Base-by-base conservation (phyloP, 2,797 vertebrate genomes). In the Orientallactaga sibirica region DNA sequence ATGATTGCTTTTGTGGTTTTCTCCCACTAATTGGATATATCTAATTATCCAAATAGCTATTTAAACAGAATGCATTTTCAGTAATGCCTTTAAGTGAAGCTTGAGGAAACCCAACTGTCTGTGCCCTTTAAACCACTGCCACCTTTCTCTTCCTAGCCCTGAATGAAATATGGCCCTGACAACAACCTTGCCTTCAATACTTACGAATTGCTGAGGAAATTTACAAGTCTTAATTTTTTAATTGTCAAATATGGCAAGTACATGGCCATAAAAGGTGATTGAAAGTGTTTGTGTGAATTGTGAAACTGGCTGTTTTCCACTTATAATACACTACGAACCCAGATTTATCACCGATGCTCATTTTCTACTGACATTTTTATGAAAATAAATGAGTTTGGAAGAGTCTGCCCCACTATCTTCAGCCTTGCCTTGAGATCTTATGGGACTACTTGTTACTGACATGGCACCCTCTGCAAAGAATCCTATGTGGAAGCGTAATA, bases 21-120 rank as follows among this genome's bases (percentile, higher is more conserved):
- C 33, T 92, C 81, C 90, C 75, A 75, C 76, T 66, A 15, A 93
- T 81, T 15, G 7, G 83, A 67, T 83, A 25, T 74, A 96, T 78
- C 48, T 96, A 98, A 96, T 91, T 88, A 97, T 82, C 61, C 41
- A 96, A 95, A 93, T 48, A 83, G 4, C 83, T 96, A 90, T 94
- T 90, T 79, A 95, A 95, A 88, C 55, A 75, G 81, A 93, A 95
- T 90, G 3, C 16, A 86, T 94, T 97, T 94, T 91, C 94, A 83
- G 66, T 94, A 95, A 89, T 71, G 19, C 27, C 86, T 58, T 92
- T 66, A 92, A 19, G 4, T 95, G 90, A 67, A 88, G 7, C 83
- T 96, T 48, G 43, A 95, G 89, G 37, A 66, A 62, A 66, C 62
- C 62, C 7, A 55, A 87, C 76, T 92, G 22, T 74, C 71, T 3